phyloP scores from a whole-genome alignment of 2,113 vertebrate species.

The Carlito syrichta region DNA sequence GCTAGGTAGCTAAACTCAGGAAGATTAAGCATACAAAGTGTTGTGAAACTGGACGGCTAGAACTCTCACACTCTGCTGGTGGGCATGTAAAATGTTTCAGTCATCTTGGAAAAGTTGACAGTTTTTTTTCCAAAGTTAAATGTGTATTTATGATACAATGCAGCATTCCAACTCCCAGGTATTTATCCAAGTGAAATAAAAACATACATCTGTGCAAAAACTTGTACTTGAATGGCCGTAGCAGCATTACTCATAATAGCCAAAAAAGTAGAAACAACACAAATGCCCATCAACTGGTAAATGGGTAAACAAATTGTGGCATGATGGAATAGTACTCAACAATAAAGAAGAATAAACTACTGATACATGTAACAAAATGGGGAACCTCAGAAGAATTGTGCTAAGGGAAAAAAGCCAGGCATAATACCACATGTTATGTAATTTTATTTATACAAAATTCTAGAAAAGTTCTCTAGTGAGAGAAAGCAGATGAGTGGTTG shows the following conservation, averaged over 20 bases:
- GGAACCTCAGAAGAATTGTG: neutral
- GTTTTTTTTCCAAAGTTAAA: neutral
- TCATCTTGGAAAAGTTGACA: neutral
- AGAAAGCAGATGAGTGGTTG: neutral
- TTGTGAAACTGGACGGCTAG: neutral
- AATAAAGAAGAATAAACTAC: neutral
- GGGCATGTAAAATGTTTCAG: neutral
- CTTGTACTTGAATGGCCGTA: neutral
- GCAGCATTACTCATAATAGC: neutral
- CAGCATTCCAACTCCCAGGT: neutral
- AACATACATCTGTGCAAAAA: neutral
- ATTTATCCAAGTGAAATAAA: neutral
- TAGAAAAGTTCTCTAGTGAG: neutral
- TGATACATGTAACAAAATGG: neutral
- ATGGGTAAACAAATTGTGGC: neutral
- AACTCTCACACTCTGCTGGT: neutral
- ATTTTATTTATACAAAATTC: neutral
- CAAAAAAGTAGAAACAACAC: neutral
- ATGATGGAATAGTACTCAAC: neutral
- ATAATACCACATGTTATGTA: neutral
- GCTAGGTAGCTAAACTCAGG: neutral
- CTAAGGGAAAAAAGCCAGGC: neutral
- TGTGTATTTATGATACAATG: neutral
- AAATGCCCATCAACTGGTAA: neutral
- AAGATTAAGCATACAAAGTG: neutral